Percentiles rank a stretch among this genome's conserved stretches.
Evolutionary conservation across 1,140 invertebrate species (phyloP).

Genomic region (Aethina tumida): DNA sequence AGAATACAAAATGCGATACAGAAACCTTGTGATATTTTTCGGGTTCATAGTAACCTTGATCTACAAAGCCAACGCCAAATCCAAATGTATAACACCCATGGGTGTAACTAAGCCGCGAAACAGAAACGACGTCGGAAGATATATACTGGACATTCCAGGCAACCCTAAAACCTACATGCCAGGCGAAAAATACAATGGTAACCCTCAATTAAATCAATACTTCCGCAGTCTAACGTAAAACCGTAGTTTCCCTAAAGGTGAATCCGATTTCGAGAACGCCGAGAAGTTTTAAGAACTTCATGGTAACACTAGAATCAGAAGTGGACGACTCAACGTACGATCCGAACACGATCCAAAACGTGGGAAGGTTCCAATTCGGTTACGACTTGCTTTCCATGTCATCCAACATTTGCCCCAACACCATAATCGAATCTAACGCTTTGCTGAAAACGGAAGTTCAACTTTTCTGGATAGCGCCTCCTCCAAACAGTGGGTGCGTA

Average conservation of each 20-base stretch:
- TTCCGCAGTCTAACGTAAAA: not conserved
- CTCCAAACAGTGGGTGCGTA: conserved; percentile 63
- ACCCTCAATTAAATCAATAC: not conserved
- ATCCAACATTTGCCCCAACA: conserved; percentile 64
- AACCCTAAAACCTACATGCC: conserved; percentile 8
- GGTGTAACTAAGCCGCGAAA: conserved; percentile 7
- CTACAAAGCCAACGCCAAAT: too few relatives aligned
- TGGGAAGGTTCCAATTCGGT: conserved; percentile 51
- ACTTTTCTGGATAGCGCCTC: conserved; percentile 70
- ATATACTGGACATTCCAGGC: conserved; percentile 7
- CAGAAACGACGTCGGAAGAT: conserved; percentile 8
- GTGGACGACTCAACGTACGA: not conserved
- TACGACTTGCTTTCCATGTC: conserved; percentile 54
- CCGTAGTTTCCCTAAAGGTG: conserved; percentile 4
- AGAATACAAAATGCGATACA: too few relatives aligned
- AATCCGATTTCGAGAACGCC: conserved; percentile 2
- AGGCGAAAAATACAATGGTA: conserved; percentile 10
- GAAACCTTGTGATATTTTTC: too few relatives aligned
- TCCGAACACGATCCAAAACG: conserved; percentile 5
- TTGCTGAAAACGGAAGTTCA: conserved; percentile 56
- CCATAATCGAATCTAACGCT: conserved; percentile 58
- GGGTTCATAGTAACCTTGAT: too few relatives aligned
- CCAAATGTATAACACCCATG: conserved; percentile 5
- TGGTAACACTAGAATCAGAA: conserved; percentile 18
- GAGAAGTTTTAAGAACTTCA: conserved; percentile 16